Evolutionary conservation across 2,797 vertebrate genomes (phyloP).

Genomic region (Cichlasoma orientale): DNA sequence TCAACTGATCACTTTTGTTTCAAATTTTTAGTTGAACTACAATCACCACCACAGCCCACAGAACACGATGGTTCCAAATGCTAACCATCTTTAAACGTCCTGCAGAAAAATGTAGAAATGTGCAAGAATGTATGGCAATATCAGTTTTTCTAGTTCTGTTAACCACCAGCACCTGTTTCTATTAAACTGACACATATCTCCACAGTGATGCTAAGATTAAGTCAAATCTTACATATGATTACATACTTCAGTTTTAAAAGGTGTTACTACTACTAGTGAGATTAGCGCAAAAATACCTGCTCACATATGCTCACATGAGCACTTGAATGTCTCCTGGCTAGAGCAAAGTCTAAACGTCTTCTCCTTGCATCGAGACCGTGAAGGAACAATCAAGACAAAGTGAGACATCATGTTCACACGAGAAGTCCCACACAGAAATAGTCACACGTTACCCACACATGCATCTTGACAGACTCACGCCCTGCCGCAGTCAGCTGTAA

Average conservation of each 20-base stretch:
- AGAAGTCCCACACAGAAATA: not conserved
- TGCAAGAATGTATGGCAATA: too few species aligned
- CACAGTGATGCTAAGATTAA: not conserved
- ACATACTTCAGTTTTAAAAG: not conserved
- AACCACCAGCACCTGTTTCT: not conserved
- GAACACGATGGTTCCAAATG: too few species aligned
- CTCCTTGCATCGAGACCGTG: not conserved
- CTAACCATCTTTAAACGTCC: too few species aligned
- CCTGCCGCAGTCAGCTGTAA: conserved; percentile 41
- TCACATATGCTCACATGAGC: not conserved
- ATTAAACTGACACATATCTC: not conserved
- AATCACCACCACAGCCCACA: too few species aligned
- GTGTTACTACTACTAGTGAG: not conserved
- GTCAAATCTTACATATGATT: not conserved
- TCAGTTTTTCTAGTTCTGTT: not conserved
- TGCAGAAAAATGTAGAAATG: too few species aligned
- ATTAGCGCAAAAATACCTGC: not conserved
- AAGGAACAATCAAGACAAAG: conserved; percentile 8
- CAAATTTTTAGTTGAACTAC: too few species aligned
- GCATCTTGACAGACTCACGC: not conserved
- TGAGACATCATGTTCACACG: conserved; percentile 7
- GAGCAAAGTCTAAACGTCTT: conserved; percentile 1
- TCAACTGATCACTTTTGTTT: too few species aligned
- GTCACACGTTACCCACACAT: conserved; percentile 3
- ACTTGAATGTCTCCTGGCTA: not conserved